Evolutionary conservation across 2,888 invertebrate genomes (phyloP), one percentile per base, ranked within the genome.

Genomic region (Lasioglossum marginatum): DNA sequence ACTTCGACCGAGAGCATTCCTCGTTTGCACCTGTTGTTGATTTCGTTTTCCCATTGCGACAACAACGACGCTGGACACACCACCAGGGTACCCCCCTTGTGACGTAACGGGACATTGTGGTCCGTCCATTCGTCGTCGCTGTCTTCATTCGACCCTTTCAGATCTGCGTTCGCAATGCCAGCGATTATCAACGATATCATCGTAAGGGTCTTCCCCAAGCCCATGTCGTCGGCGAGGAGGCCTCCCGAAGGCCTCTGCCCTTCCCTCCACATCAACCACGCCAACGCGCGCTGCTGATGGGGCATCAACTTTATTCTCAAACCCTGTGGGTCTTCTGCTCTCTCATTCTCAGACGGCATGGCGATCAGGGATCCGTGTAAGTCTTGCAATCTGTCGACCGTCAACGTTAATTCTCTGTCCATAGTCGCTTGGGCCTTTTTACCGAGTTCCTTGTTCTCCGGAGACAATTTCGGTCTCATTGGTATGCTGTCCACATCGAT

Each of bases 261-360:
- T 95, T 99, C 99, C 34, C 99, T 95, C 98, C 99, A 99, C 34
- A 96, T 93, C 92, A 99, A 96, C 99, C 99, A 99, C 19, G 97
- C 96, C 0, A 99, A 95, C 0, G 98, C 99, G 92, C 97, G 97
- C 88, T 96, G 96, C 95, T 99, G 99, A 95, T 99, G 98, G 16
- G 96, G 95, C 97, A 98, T 97, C 5, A 99, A 95, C 14, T 95
- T 87, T 0, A 98, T 96, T 92, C 95, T 96, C 0, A 99, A 94
- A 0, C 97, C 97, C 45, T 93, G 92, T 0, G 98, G 98, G 89
- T 97, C 96, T 14, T 96, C 94, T 0, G 96, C 97, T 43, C 95
- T 93, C 16, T 96, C 95, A 82, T 96, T 93, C 89, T 97, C 97
- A 0, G 89, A 78, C 0, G 98, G 98, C 52, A 97, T 96, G 0